Evolutionary conservation across 2,888 invertebrate species (phyloP).

Genomic region (Melanargia galathea): DNA sequence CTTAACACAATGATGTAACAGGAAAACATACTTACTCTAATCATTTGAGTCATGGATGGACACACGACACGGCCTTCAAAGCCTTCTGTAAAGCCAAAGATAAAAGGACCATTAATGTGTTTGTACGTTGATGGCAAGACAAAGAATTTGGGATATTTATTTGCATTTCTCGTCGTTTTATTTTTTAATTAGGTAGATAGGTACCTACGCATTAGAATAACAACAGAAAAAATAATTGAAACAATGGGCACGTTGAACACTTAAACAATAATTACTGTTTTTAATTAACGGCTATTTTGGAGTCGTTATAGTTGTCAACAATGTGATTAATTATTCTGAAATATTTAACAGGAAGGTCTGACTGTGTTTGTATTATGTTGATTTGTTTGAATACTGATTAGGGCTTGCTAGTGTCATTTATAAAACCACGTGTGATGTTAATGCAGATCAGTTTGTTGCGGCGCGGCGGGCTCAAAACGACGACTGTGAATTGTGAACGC

Average conservation of each 20-base stretch:
- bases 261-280: not conserved
- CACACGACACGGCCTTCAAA: slow-evolving; percentile 2
- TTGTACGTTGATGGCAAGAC: not conserved
- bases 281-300: not conserved
- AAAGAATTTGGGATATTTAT: too few species aligned
- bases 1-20: too few species aligned
- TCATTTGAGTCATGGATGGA: slow-evolving; percentile 1
- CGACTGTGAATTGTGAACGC: slow-evolving; percentile 44
- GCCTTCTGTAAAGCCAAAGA: slow-evolving; percentile 4
- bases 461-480: slow-evolving; percentile 41
- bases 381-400: slow-evolving; percentile 55
- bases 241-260: slow-evolving; percentile 1
- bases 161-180: too few species aligned
- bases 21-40: too few species aligned
- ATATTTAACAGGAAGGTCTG: slow-evolving; percentile 33
- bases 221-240: not conserved
- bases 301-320: not conserved
- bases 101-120: not conserved
- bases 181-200: not conserved
- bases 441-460: slow-evolving; percentile 55
- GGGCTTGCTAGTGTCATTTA: slow-evolving; percentile 42
- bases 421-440: slow-evolving; percentile 63
- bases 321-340: slow-evolving; percentile 16
- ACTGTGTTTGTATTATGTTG: slow-evolving; percentile 48
- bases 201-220: not conserved